Evolutionary conservation across 2,888 invertebrate species (phyloP).

Genomic region (Tetranychus truncatus): DNA sequence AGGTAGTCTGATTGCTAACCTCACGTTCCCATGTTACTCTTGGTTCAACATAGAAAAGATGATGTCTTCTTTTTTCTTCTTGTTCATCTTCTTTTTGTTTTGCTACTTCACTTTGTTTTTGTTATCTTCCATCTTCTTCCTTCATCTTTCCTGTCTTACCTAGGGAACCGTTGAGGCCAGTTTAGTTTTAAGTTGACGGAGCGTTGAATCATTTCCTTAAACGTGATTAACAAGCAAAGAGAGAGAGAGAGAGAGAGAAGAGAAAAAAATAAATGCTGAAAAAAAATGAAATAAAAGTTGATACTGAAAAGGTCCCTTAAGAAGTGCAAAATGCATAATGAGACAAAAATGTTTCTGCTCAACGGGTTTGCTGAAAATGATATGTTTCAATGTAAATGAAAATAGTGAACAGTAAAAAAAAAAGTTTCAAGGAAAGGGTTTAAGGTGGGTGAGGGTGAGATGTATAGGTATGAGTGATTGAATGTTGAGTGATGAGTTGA

Average conservation of each 20-base stretch:
- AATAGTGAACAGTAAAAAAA: not conserved
- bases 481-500: not conserved
- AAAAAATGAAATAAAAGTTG: not conserved
- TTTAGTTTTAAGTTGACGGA: constrained; percentile 1
- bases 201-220: constrained; percentile 1
- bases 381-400: not conserved
- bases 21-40: constrained; percentile 1
- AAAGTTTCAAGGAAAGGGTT: not conserved
- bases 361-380: not conserved
- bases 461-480: not conserved
- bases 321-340: not conserved
- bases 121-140: not conserved
- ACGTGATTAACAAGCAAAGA: constrained; percentile 1
- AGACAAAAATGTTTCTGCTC: not conserved
- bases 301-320: not conserved
- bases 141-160: not conserved
- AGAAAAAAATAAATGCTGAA: not conserved
- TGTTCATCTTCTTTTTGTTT: not conserved
- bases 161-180: not conserved
- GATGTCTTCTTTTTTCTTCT: not conserved
- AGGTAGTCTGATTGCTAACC: not conserved
- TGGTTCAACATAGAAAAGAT: not conserved
- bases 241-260: not conserved
- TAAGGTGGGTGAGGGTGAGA: not conserved
- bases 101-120: not conserved